Percentiles rank a stretch among this genome's conserved stretches.
These are phyloP conservation scores for Garra rufa DNA, from an alignment of 2,113 vertebrate species.

Conservation along the genomic window DNA sequence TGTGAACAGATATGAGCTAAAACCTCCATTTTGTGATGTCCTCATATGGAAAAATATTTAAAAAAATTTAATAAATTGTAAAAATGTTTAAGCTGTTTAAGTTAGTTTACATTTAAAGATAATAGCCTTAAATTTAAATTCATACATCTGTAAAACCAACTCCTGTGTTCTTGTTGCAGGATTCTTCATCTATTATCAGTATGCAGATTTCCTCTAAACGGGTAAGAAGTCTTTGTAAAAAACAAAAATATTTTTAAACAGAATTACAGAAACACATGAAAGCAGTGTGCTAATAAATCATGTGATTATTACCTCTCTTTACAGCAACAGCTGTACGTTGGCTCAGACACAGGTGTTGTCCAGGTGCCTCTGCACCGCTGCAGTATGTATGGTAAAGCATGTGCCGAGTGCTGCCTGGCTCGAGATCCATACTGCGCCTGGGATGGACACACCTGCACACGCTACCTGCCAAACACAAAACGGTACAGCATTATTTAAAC, in stretches of 20 bases:
- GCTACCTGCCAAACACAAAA: constrained; percentile 92
- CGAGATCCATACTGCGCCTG: constrained; percentile 96
- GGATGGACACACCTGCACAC: constrained; percentile 91
- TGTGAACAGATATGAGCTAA: background rate
- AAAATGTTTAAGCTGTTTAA: background rate
- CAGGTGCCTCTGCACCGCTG: constrained; percentile 95
- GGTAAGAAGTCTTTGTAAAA: constrained; percentile 68
- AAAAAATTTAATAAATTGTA: background rate
- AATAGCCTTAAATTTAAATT: background rate
- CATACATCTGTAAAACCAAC: no score
- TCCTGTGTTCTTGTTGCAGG: constrained; percentile 72
- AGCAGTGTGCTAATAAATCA: background rate
- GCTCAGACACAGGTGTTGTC: constrained; percentile 82
- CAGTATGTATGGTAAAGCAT: constrained; percentile 89
- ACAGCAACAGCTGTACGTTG: constrained; percentile 94
- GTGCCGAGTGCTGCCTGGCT: constrained; percentile 96
- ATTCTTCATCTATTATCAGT: constrained; percentile 85
- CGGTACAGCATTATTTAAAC: constrained; percentile 72
- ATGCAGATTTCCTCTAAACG: constrained; percentile 96
- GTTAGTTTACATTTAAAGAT: background rate
- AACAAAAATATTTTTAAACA: background rate
- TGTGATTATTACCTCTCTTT: background rate
- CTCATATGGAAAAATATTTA: background rate
- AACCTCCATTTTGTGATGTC: background rate
- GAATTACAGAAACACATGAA: background rate